Percentiles rank a stretch among this genome's conserved stretches.
Evolutionary conservation across 2,888 invertebrate species (phyloP).

Genomic region (Melinaea marsaeus): DNA sequence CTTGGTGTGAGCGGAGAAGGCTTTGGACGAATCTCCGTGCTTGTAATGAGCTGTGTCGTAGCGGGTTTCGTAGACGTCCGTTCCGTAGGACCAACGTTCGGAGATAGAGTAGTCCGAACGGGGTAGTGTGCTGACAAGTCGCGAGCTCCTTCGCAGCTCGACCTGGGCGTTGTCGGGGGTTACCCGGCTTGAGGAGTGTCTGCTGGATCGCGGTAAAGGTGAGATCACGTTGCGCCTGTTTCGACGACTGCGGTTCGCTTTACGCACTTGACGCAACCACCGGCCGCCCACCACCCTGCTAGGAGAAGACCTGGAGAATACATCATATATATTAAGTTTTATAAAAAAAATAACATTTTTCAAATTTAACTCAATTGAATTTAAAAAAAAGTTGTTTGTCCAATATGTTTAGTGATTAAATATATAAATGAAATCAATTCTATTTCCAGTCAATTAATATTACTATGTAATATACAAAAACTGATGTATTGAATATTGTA

Average conservation of each 20-base stretch:
- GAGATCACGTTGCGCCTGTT: conserved; percentile 65
- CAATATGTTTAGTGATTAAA: too few relatives aligned
- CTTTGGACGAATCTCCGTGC: conserved; percentile 58
- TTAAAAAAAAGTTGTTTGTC: too few relatives aligned
- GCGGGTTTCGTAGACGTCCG: conserved; percentile 74
- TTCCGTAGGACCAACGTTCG: conserved; percentile 78
- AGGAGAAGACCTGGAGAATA: conserved; percentile 71
- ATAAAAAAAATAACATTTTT: too few relatives aligned
- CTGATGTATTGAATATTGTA: too few relatives aligned
- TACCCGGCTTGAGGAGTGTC: conserved; percentile 51
- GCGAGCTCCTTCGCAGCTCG: conserved; percentile 67
- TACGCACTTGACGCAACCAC: conserved; percentile 73
- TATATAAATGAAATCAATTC: too few relatives aligned
- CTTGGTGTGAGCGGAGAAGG: conserved; percentile 48
- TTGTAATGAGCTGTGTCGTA: conserved; percentile 59
- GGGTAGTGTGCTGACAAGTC: conserved; percentile 71
- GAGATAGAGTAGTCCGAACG: conserved; percentile 76
- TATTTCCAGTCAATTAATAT: too few relatives aligned
- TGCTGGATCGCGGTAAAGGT: conserved; percentile 60
- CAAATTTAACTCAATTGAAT: too few relatives aligned
- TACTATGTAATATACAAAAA: too few relatives aligned
- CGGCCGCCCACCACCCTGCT: conserved; percentile 78
- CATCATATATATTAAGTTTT: too few relatives aligned
- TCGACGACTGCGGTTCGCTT: conserved; percentile 64
- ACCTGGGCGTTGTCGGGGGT: conserved; percentile 47